A percentile compares a stretch with the other conserved stretches of the same genome.
phyloP scores from a whole-genome alignment of 2,113 vertebrate species.

The Maccullochella peelii region DNA sequence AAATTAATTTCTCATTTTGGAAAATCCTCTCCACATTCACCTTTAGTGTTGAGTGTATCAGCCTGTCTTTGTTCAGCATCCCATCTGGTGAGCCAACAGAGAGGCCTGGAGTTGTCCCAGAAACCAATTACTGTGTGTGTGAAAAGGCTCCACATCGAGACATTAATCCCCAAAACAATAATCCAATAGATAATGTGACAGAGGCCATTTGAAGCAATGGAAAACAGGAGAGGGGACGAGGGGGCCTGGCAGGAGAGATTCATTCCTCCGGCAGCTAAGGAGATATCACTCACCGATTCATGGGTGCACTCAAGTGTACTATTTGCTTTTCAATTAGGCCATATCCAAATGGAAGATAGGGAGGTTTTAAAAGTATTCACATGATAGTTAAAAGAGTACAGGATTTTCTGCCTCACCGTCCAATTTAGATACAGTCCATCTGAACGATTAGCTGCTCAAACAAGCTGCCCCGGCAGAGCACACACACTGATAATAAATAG shows the following conservation, averaged over 20 bases:
- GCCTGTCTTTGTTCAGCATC: slow-evolving; percentile 14
- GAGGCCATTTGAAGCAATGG: slow-evolving; percentile 69
- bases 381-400: slow-evolving; percentile 74
- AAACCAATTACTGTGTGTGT: slow-evolving; percentile 65
- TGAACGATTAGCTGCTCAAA: slow-evolving; percentile 81
- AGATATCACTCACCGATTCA: slow-evolving; percentile 78
- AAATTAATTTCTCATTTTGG: not conserved
- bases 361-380: slow-evolving; percentile 82
- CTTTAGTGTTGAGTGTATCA: not conserved
- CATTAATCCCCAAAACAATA: slow-evolving; percentile 72
- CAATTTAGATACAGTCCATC: slow-evolving; percentile 80
- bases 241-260: slow-evolving; percentile 34
- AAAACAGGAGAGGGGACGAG: slow-evolving; percentile 51
- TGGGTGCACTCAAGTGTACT: slow-evolving; percentile 79
- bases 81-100: slow-evolving; percentile 67
- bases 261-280: slow-evolving; percentile 82
- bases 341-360: slow-evolving; percentile 79
- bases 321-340: slow-evolving; percentile 84
- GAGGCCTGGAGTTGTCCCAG: slow-evolving; percentile 52
- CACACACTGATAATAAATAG: slow-evolving; percentile 79
- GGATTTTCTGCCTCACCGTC: slow-evolving; percentile 83
- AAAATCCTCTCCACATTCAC: slow-evolving; percentile 14
- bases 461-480: slow-evolving; percentile 65
- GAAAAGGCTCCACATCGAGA: slow-evolving; percentile 58
- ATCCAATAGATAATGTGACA: slow-evolving; percentile 58